Base-by-base conservation (phyloP, 2,797 vertebrate genomes). In the Acrocephalus scirpaceus region DNA sequence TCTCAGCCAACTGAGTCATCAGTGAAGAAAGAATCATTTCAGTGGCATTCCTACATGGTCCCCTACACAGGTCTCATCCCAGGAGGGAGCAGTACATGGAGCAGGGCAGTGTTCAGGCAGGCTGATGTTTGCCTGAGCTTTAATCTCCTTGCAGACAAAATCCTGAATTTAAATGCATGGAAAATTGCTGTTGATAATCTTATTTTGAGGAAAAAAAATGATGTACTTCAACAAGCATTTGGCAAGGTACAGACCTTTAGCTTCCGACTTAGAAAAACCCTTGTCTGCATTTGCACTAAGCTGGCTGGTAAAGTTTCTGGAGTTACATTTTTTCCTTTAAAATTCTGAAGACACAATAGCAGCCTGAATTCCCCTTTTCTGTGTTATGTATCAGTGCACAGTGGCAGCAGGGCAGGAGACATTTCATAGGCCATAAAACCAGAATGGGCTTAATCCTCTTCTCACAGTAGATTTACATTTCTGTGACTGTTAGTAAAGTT, bases 121-220 rank as follows among this genome's bases (percentile, higher is more conserved):
- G 34, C 66, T 95, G 40, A 25, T 66, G 66, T 94, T 92, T 56
- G 54, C 70, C 73, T 64, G 56, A 86, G 66, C 48, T 92, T 72
- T 96, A 95, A 97, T 94, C 62, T 64, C 40, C 73, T 75, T 81
- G 79, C 70, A 75, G 62, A 60, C 45, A 74, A 92, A 95, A 93
- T 95, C 85, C 89, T 36, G 80, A 86, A 95, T 76, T 93, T 86
- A 87, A 91, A 96, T 93, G 82, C 90, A 86, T 88, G 89, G 76
- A 92, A 93, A 93, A 95, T 92, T 95, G 81, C 85, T 97, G 95
- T 95, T 77, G 56, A 82, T 96, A 96, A 97, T 96, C 93, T 93
- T 96, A 92, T 96, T 97, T 93, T 14, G 21, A 93, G 65, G 70
- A 21, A 86, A 89, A 92, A 90, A 92, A 73, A 74, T 3, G 11